phyloP scores from a whole-genome alignment of 2,888 invertebrate species.

The Xylota sylvarum region DNA sequence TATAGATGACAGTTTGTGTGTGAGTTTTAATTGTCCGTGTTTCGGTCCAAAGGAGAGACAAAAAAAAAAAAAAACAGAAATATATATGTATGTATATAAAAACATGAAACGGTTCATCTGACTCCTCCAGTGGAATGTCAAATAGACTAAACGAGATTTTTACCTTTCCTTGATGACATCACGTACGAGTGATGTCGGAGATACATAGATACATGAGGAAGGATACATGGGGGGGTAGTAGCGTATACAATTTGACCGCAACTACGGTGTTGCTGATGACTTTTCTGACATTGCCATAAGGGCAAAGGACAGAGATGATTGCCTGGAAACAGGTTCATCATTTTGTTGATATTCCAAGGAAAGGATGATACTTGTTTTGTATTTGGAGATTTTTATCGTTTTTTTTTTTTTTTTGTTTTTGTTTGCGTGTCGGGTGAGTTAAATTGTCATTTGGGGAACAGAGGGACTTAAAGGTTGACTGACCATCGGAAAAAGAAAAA shows the following conservation, averaged over 20 bases:
- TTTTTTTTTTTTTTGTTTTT: not conserved
- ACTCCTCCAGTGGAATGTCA: constrained; percentile 80
- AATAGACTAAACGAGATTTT: constrained; percentile 83
- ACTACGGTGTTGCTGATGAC: constrained; percentile 70
- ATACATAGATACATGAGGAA: not conserved
- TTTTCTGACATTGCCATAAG: constrained; percentile 73
- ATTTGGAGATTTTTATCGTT: constrained; percentile 40
- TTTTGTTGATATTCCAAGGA: constrained; percentile 59
- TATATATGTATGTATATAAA: constrained; percentile 28
- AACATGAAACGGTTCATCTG: constrained; percentile 49
- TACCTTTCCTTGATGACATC: constrained; percentile 75
- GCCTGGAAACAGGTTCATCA: constrained; percentile 74
- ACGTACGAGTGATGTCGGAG: constrained; percentile 65
- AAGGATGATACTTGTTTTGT: constrained; percentile 24
- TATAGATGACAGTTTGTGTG: constrained; percentile 38
- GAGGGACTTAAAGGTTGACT: not conserved
- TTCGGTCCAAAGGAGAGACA: constrained; percentile 23
- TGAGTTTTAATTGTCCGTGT: constrained; percentile 70
- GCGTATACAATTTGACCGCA: constrained; percentile 71
- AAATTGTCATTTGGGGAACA: constrained; percentile 45
- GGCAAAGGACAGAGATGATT: constrained; percentile 71
- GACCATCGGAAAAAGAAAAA: not conserved
- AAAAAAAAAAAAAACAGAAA: constrained; percentile 6
- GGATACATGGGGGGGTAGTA: too few relatives aligned
- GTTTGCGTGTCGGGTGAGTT: constrained; percentile 1